These are phyloP conservation scores for Crambe crambe DNA, from an alignment of 37 sponge, comb jelly and placozoan genomes.

Conservation along the genomic window DNA sequence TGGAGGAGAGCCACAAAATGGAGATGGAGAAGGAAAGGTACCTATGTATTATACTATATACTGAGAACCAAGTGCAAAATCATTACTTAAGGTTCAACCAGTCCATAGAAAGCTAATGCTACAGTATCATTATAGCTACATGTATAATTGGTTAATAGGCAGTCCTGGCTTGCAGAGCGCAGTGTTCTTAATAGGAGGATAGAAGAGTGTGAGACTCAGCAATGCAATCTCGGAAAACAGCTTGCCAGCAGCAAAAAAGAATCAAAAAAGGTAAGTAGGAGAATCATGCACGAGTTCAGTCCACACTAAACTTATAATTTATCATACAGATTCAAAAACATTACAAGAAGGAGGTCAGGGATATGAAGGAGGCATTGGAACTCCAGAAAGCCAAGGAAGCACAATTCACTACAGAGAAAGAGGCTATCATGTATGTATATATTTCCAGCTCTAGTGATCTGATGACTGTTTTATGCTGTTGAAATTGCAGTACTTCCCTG, in stretches of 20 bases:
- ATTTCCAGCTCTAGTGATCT: background rate
- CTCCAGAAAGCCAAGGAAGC: conserved; percentile 17
- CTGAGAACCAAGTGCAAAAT: background rate
- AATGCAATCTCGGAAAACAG: background rate
- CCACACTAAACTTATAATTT: background rate
- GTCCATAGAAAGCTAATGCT: too few species aligned
- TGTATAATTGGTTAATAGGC: too few species aligned
- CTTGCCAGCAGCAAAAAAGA: background rate
- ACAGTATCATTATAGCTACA: too few species aligned
- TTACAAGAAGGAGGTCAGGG: conserved; percentile 28
- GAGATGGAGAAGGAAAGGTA: conserved; percentile 24
- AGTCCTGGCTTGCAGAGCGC: background rate
- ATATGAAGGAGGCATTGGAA: conserved; percentile 19
- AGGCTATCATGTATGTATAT: conserved; percentile 18
- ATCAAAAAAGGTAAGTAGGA: conserved; percentile 17
- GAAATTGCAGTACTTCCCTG: conserved; percentile 11
- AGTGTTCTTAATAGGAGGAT: background rate
- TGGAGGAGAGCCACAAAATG: background rate
- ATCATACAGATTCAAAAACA: conserved; percentile 34
- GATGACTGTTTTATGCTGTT: background rate
- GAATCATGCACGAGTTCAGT: too few species aligned
- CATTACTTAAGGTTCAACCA: background rate
- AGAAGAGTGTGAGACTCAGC: conserved; percentile 7
- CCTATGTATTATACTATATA: too few species aligned
- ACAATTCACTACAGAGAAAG: conserved; percentile 22